Evolutionary conservation across 1,140 invertebrate genomes (phyloP), one percentile per base, ranked within the genome.

Genomic region (Triops longicaudatus): DNA sequence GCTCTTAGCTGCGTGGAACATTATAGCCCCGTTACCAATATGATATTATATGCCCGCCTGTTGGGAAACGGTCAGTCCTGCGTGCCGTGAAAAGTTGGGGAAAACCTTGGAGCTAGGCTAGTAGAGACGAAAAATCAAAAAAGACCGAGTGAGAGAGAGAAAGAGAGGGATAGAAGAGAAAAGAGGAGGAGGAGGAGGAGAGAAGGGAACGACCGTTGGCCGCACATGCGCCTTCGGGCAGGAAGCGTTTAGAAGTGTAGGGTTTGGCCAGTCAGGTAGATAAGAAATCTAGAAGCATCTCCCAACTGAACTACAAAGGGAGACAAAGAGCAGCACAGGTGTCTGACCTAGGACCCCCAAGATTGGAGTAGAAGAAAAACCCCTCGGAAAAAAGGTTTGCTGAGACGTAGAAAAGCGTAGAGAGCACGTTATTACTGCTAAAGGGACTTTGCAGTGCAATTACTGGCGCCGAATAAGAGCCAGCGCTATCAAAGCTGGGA

Each of bases 31-130:
- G 50, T 63, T 63, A 63, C 50, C 50, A 63, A 63, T 63, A 63
- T 63, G 50, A 63, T 63, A 63, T 63, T 50, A 50, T 63, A 63
- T 63, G 50, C 17, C 50, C 0, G 50, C 50, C 50, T 63, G 50
- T 63, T n/a, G 50, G 50, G 50, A 63, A 63, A 63, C 14, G 50
- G 50, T 63, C 50, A 63, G 50, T 63, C n/a, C 50, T 63, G 50
- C 50, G 50, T 63, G 50, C 50, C 22, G 44, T 63, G 44, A 22
- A 63, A 63, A 63, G 22, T 17, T 63, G 50, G 50, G 50, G 31
- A 37, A 63, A 63, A 17, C 50, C 22, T 63, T 17, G 50, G 50
- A 63, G 50, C 50, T 22, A 22, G 17, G 22, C 14, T 63, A 63
- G 50, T 63, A 63, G 31, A 37, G 31, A 7, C 31, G 31, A 37